Evolutionary conservation across 1,140 invertebrate genomes (phyloP).

Genomic region (Augochlora pura): DNA sequence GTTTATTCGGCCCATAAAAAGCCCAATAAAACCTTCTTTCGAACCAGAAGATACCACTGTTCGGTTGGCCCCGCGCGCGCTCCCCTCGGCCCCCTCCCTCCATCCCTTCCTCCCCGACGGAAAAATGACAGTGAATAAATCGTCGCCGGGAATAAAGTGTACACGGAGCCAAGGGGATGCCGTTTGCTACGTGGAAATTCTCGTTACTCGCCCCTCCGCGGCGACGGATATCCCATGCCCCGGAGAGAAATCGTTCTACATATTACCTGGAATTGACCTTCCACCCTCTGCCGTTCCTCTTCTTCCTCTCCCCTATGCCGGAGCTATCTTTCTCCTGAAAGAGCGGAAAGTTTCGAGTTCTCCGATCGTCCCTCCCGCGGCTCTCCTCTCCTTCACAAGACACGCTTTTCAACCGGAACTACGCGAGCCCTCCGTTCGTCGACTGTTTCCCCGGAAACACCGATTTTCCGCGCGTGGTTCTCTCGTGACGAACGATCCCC

Average conservation of each 20-base stretch:
- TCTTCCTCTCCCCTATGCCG: neutral
- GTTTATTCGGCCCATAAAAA: constrained; percentile 74
- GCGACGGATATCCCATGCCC: constrained; percentile 53
- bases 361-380: neutral
- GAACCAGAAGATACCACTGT: constrained; percentile 49
- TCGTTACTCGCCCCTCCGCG: constrained; percentile 47
- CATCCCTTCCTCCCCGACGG: constrained; percentile 19
- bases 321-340: neutral
- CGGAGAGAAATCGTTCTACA: constrained; percentile 72
- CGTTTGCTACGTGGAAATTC: constrained; percentile 29
- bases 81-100: constrained; percentile 23
- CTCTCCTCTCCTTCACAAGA: neutral
- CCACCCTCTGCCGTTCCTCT: constrained; percentile 4
- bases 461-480: neutral
- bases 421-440: neutral
- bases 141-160: constrained; percentile 69
- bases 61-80: constrained; percentile 28
- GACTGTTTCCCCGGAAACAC: neutral
- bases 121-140: constrained; percentile 75
- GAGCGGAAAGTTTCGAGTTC: neutral
- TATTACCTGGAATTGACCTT: constrained; percentile 73
- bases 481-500: constrained; percentile 18
- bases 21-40: constrained; percentile 69
- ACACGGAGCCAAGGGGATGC: constrained; percentile 12
- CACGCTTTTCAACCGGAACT: no score